Base-by-base conservation (phyloP, 2,888 invertebrate species). In the Liopterus haemorrhoidalis region DNA sequence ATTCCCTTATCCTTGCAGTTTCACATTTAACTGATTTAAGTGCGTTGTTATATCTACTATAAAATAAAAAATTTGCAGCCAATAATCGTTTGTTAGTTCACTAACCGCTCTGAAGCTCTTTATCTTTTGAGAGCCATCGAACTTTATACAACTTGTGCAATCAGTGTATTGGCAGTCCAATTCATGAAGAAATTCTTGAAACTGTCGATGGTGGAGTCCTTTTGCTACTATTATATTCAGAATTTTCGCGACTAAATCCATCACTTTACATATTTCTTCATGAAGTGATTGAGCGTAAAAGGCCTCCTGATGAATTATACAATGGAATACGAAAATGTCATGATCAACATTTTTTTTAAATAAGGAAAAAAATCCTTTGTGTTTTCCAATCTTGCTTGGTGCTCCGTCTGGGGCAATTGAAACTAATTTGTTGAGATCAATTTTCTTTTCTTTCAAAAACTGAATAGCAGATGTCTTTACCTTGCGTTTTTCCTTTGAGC, bases 21-120 rank as follows among this genome's bases (percentile, higher is more conserved):
- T n/a, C n/a, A n/a, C n/a, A n/a, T n/a, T n/a, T n/a, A n/a, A n/a
- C n/a, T n/a, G n/a, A n/a, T n/a, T n/a, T n/a, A n/a, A n/a, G n/a
- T n/a, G n/a, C n/a, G n/a, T n/a, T n/a, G n/a, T n/a, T n/a, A n/a
- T n/a, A n/a, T 55, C 53, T 52, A 58, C 56, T 54, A 56, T 57
- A 52, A 59, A 58, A 55, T 59, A 55, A 52, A 54, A 55, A 19
- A 55, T 58, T 58, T 57, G 54, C 45, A 54, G 54, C 55, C 53
- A 54, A 46, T 54, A 48, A 52, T 55, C 51, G 52, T 57, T 48
- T 40, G 50, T 54, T 55, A 59, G 42, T 58, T 59, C 51, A 43
- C 46, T 30, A 49, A 57, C 48, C 52, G 49, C 49, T 49, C 48
- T 36, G 48, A 50, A 40, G 53, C n/a, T n/a, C 49, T 32, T 54